Evolutionary conservation across 2,113 vertebrate species (phyloP).

Genomic region (Saguinus imperator): DNA sequence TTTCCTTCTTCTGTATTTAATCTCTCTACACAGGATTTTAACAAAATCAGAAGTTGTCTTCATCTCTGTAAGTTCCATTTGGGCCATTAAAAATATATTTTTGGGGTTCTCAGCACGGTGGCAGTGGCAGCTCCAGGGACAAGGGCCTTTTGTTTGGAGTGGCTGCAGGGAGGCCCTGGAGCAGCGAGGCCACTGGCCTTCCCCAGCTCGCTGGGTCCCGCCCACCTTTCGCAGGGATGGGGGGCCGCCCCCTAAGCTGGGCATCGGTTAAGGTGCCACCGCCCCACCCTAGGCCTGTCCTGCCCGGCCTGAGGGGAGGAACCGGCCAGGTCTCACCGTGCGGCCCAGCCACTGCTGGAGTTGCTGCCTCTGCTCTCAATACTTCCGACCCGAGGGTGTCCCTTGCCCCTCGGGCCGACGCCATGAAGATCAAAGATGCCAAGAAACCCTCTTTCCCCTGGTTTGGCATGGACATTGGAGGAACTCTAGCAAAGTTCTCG

Average conservation of each 20-base stretch:
- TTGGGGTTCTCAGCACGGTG: neutral
- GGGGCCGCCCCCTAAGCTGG: conserved; percentile 40
- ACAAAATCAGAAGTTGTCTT: neutral
- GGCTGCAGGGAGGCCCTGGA: conserved; percentile 59
- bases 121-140: conserved; percentile 54
- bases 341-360: conserved; percentile 29
- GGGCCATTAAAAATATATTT: neutral
- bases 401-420: neutral
- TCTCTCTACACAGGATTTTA: neutral
- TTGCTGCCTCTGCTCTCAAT: neutral
- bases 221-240: neutral
- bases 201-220: neutral
- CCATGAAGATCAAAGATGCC: conserved; percentile 91
- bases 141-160: conserved; percentile 72
- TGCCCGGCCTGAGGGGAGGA: conserved; percentile 62
- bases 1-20: neutral
- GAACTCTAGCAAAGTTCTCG: conserved; percentile 87
- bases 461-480: conserved; percentile 86
- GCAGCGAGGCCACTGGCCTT: conserved; percentile 42
- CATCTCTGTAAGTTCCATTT: neutral
- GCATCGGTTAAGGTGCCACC: conserved; percentile 50
- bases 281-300: conserved; percentile 67
- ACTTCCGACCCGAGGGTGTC: neutral
- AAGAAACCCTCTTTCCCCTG: conserved; percentile 89
- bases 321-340: conserved; percentile 35